These are phyloP conservation scores for Zapornia atra DNA, from an alignment of 2,113 vertebrate species.

Conservation along the genomic window DNA sequence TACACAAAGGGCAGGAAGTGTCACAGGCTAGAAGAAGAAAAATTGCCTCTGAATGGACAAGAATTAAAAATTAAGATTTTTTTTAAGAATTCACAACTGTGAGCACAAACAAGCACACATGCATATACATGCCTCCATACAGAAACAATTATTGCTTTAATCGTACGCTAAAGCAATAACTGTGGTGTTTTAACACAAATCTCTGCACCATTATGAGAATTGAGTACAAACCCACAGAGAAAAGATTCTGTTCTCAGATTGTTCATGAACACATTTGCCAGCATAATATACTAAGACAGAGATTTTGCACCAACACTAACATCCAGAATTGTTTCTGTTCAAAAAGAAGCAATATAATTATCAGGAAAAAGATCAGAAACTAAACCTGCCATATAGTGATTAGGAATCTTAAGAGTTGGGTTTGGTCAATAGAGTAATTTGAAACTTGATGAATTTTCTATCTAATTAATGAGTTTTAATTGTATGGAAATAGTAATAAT, in stretches of 20 bases:
- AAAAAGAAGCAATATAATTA: too few species aligned
- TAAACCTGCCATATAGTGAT: too few species aligned
- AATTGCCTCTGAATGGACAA: background rate
- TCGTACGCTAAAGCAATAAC: background rate
- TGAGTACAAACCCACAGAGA: too few species aligned
- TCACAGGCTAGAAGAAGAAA: background rate
- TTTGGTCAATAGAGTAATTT: too few species aligned
- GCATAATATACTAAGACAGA: too few species aligned
- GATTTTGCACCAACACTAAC: too few species aligned
- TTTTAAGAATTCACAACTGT: background rate
- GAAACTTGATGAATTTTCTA: background rate
- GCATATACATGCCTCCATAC: background rate
- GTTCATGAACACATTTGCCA: too few species aligned
- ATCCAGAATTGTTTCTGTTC: too few species aligned
- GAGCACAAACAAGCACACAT: background rate
- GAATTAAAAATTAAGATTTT: background rate
- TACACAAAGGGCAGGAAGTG: background rate
- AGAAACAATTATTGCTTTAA: background rate
- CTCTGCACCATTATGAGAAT: too few species aligned
- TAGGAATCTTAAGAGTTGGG: too few species aligned
- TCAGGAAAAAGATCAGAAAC: too few species aligned
- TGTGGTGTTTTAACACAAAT: background rate
- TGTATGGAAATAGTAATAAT: background rate
- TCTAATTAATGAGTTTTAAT: background rate
- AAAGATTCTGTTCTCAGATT: too few species aligned